Base-by-base conservation (phyloP, 2,113 vertebrate genomes). In the Camelus dromedarius region DNA sequence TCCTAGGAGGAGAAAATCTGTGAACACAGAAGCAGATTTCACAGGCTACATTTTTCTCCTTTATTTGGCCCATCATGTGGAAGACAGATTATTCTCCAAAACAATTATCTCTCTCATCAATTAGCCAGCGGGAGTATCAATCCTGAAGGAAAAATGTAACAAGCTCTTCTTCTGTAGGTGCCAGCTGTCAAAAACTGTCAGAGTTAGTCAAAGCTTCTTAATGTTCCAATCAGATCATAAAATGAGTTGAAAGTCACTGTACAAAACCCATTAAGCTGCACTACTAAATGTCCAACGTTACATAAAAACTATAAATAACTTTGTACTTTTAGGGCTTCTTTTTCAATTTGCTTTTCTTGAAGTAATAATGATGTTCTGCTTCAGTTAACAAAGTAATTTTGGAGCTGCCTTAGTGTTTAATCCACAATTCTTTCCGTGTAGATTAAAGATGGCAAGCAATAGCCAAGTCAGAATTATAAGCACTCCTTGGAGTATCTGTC, bases 291-390 rank as follows among this genome's bases (percentile, higher is more conserved):
- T 95, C 98, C 97, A 97, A 94, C 18, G 89, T 98, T 98, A 93
- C 64, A 97, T 79, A 92, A 97, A 98, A 98, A 97, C 97, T 98
- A 98, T 98, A 98, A 98, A 98, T 97, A 97, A 91, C 96, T 93
- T 46, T 93, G 95, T 79, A 96, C 93, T 97, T 92, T 95, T 62
- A 95, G 83, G 54, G 15, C n/a, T 30, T 14, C 15, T 0, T 98
- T 96, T 96, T 85, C 96, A 95, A 4, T 98, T 98, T 98, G 98
- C 85, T 96, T 98, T 98, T 96, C 93, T 98, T 97, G 93, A 96
- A 96, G 96, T 96, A 97, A 97, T 96, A 96, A 97, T 42, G 89
- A 98, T 98, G 98, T 98, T 98, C 97, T 98, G 97, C 97, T 98
- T 98, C 96, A 86, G 93, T 97, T 98, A 98, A 97, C 96, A 97